Conservation (phyloP, 2,888 invertebrate genomes). For the Pogonocherus hispidulus region DNA sequence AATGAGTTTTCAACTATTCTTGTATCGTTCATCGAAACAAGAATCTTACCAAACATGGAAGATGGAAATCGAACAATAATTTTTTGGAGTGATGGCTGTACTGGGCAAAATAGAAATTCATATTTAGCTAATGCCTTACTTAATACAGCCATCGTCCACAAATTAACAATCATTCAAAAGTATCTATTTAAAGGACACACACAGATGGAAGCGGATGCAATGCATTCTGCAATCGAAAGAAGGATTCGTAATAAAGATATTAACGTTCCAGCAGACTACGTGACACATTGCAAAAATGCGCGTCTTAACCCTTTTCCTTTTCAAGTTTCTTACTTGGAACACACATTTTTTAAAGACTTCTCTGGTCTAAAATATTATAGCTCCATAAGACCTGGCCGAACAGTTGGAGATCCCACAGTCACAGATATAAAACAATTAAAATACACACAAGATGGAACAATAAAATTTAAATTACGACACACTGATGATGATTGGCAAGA, state of each 20-base stretch:
- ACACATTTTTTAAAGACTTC: constrained; percentile 11
- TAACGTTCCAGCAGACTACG: constrained; percentile 10
- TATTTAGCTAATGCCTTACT: constrained; percentile 2
- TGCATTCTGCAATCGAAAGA: neutral
- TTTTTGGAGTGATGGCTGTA: constrained; percentile 18
- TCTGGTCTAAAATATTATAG: constrained; percentile 3
- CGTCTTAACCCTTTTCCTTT: neutral
- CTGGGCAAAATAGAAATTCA: constrained; percentile 15
- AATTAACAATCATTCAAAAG: constrained; percentile 12
- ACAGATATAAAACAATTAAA: constrained; percentile 14
- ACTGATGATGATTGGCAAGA: neutral
- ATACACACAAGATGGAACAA: constrained; percentile 8
- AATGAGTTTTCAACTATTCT: constrained; percentile 16
- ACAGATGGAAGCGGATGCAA: constrained; percentile 17
- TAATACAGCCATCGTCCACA: neutral
- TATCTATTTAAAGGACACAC: constrained; percentile 16
- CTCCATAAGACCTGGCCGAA: constrained; percentile 16
- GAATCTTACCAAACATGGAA: constrained; percentile 1
- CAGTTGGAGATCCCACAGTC: constrained; percentile 15
- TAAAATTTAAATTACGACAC: neutral
- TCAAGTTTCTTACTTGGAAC: constrained; percentile 14
- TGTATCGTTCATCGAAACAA: constrained; percentile 4
- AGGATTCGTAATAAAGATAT: neutral
- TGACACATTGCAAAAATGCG: constrained; percentile 5
- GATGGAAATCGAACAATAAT: neutral